Evolutionary conservation across 2,113 vertebrate species (phyloP), one percentile per base, ranked within the genome.

Genomic region (Etia nguti): DNA sequence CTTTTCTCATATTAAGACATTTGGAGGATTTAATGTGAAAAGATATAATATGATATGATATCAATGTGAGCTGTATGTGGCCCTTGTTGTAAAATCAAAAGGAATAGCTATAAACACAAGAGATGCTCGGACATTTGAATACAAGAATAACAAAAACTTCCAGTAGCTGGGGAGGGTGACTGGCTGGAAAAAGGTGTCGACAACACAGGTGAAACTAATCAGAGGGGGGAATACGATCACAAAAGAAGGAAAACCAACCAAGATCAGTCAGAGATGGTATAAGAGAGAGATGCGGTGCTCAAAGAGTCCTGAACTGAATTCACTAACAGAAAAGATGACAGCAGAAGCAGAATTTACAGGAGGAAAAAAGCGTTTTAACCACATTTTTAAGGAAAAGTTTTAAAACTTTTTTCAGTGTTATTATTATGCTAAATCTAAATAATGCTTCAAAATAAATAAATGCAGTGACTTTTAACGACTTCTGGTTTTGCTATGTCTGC

Each of bases 121-220:
- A 15, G 36, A 29, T 48, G 41, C 41, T 48, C 0, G 1, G 24
- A 75, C 9, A 18, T 18, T 48, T 46, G 15, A 48, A 7, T 46
- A 48, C 0, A 48, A 29, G 68, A 29, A 38, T 13, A 38, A 38
- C 60, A 8, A 65, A 68, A 68, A 3, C 4, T 34, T 68, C 34
- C 36, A 43, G 62, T 15, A 41, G 36, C 11, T 68, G 36, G 0
- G 0, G 12, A 24, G 0, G n/a, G 1, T 43, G 62, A 70, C 7
- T 15, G n/a, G 62, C 62, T 38, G 10, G 60, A 22, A 65, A 38
- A 1, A 65, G 34, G 34, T 65, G 59, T 62, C 10, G 34, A 1
- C 20, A 68, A 68, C 34, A 41, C 62, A 13, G 34, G 62, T 68
- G 59, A 62, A 62, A 60, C 59, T 60, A 60, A 34, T 60, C 18